Base-by-base conservation (phyloP, 2,113 vertebrate species). In the Mandrillus leucophaeus region DNA sequence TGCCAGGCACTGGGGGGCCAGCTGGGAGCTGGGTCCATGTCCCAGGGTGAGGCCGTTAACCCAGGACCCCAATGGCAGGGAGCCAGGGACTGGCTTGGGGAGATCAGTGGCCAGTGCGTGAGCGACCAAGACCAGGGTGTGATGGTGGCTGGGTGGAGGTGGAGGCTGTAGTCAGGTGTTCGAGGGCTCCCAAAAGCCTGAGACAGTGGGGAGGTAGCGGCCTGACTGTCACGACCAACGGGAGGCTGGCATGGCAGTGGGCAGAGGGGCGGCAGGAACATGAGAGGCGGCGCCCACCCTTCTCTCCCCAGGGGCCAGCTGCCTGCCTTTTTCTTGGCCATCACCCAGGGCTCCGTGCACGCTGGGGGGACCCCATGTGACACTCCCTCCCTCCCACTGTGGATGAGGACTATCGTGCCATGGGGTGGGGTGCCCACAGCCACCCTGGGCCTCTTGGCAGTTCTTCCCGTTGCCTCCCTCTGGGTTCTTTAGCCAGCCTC, bases 251-350 rank as follows among this genome's bases (percentile, higher is more conserved):
- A 75, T 2, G 0, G 14, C 0, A 3, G 85, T n/a, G 59, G 88
- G 90, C 88, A 96, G 90, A 91, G 70, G 68, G 90, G 66, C 0
- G 20, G 83, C 73, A 90, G 79, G 73, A 96, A 90, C 82, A 66
- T 16, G 55, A 80, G 68, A 50, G 75, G 52, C 9, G 2, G 73
- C 0, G 2, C 86, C 92, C 4, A 2, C 38, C 70, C 90, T 22
- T 0, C n/a, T 87, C 48, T 70, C 95, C 64, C 5, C 59, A 4
- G 0, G 23, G 79, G 43, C 88, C 93, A 96, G 96, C 93, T 89
- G 95, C 93, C 80, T 81, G 72, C 78, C 86, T 88, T 30, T 55
- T 43, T 79, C 70, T 25, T 0, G 32, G 84, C 40, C 83, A 70
- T 66, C 22, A 12, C 55, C 52, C n/a, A 20, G 27, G 27, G 8